Evolutionary conservation across 2,888 invertebrate species (phyloP), one percentile per base, ranked within the genome.

Genomic region (Oasisia sp.): DNA sequence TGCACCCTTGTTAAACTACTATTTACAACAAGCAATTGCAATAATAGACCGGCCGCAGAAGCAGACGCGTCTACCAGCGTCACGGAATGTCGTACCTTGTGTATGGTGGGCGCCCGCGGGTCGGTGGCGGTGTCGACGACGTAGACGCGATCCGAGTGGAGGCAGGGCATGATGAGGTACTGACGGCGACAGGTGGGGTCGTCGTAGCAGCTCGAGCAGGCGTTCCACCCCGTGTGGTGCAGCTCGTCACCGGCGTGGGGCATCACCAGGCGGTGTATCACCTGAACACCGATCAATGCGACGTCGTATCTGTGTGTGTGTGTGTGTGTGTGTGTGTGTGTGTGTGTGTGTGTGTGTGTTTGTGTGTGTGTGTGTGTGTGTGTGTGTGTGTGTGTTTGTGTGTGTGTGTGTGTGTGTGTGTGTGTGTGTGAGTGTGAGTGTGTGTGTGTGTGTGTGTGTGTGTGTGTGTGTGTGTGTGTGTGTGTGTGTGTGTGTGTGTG

Each of bases 181-280:
- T 98, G 97, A 38, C 99, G 97, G 92, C 97, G 97, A 93, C 97
- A 97, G 9, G 95, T 95, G 0, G 96, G 95, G 93, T 97, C 96
- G 89, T 96, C 97, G 96, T 98, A 97, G 96, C 99, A 99, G 96
- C 99, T 99, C 94, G 99, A 98, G 96, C 99, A 99, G 0, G 98
- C 97, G 96, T 99, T 99, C 99, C 99, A 99, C 0, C 99, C 99
- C 90, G 98, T 98, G 96, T 99, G 99, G 96, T 99, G 99, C 0
- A 99, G 96, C 96, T 99, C 99, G 95, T 99, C 98, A 0, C 98
- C 98, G 5, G 97, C 96, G 93, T 97, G 96, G 12, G 98, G 98
- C 95, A 99, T 98, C 94, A 97, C 97, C 0, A 98, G 97, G 32
- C 98, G 98, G 95, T 98, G 98, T 91, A 99, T 98, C 7, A 99